These are phyloP conservation scores for Nephrotoma appendiculata DNA, from an alignment of 2,888 invertebrate species.

Conservation along the genomic window DNA sequence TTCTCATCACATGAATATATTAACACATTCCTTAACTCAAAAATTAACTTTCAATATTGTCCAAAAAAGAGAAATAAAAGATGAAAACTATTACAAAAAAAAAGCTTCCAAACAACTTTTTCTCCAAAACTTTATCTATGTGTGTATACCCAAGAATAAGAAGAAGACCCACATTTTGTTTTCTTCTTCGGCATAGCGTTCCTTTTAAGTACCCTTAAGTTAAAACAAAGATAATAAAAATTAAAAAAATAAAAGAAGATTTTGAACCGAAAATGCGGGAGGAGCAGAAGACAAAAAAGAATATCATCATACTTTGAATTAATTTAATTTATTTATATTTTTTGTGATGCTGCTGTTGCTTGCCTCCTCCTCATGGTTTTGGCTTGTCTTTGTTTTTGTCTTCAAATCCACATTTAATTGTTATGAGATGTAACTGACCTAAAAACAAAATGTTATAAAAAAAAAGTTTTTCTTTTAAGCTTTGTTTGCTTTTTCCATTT, in stretches of 20 bases:
- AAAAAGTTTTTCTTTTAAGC: neutral
- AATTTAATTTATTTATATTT: neutral
- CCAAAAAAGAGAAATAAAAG: neutral
- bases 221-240: neutral
- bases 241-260: neutral
- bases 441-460: neutral
- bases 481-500: neutral
- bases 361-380: neutral
- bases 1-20: neutral
- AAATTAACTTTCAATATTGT: neutral
- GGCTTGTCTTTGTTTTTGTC: neutral
- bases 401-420: neutral
- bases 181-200: neutral
- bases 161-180: neutral
- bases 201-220: neutral
- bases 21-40: neutral
- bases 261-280: neutral
- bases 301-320: neutral
- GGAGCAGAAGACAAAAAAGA: neutral
- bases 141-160: neutral
- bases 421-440: neutral
- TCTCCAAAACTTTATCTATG: neutral
- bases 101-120: neutral
- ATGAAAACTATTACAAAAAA: neutral
- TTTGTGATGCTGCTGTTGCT: neutral